Base-by-base conservation (phyloP, 35 echinoderm and acorn worm species). In the Diadema setosum region DNA sequence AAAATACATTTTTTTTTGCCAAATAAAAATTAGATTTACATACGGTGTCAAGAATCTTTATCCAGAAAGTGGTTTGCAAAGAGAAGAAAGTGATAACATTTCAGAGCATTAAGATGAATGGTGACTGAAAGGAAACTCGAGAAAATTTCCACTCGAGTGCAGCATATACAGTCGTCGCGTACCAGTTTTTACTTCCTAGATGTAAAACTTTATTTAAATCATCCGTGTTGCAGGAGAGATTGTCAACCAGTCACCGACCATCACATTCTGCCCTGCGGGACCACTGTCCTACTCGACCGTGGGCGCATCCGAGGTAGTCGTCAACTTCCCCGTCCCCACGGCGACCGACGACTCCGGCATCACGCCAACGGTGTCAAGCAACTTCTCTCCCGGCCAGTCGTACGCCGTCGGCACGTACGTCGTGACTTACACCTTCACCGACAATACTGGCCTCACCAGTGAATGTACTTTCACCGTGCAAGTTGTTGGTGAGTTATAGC, bases 301-400 rank as follows among this genome's bases (percentile, higher is more conserved):
- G 1, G 85, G 85, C 36, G 17, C 20, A 20, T 31, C 26, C 40
- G 26, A 75, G 25, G 63, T 70, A 16, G 20, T 76, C 32, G 57
- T 91, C 67, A 45, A 69, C 30, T 93, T 75, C 70, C 39, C 75
- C 15, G 48, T 48, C 27, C 91, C 91, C 15, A 90, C 82, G 0
- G 87, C 87, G 20, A 30, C 52, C 0, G 93, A 94, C 44, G 89
- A 94, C 65, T 94, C 93, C 70, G 87, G 87, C 39, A 42, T 85
- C 9, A 2, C 87, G 44, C 87, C 87, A 20, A 39, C 43, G 0
- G 82, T 90, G 8, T 65, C 81, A 0, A 29, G 49, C 16, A 94
- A 67, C 16, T 52, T 49, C 14, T 20, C 12, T 7, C 41, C 65
- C 15, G 87, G 87, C 25, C 9, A 86, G 20, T 55, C 50, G 0